Percentiles rank a stretch among this genome's conserved stretches.
These are phyloP conservation scores for Heliconius aoede DNA, from an alignment of 2,888 invertebrate genomes.

Conservation along the genomic window DNA sequence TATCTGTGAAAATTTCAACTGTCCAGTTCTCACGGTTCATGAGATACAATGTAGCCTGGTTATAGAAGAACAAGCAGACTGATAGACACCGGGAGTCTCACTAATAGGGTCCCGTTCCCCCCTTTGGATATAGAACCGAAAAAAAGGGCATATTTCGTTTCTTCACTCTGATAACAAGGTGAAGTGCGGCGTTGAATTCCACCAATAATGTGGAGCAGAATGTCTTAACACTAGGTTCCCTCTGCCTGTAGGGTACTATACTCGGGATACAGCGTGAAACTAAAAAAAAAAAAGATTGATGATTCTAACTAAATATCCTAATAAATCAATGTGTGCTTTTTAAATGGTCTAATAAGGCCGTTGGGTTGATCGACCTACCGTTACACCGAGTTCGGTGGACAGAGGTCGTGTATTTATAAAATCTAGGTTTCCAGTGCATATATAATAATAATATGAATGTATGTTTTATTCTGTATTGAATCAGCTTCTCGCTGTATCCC, in stretches of 20 bases:
- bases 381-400: slow-evolving; percentile 35
- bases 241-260: neutral
- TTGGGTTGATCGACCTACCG: slow-evolving; percentile 40
- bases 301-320: neutral
- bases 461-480: too few relatives aligned
- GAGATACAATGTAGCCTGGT: too few relatives aligned
- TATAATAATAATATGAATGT: slow-evolving; percentile 16
- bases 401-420: slow-evolving; percentile 38
- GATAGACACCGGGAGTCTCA: too few relatives aligned
- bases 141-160: too few relatives aligned
- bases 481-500: too few relatives aligned
- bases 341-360: slow-evolving; percentile 35
- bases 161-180: too few relatives aligned
- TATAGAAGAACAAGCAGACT: too few relatives aligned
- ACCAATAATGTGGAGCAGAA: neutral
- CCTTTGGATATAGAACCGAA: too few relatives aligned
- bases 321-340: slow-evolving; percentile 22
- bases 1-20: too few relatives aligned
- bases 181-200: too few relatives aligned
- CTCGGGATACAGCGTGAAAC: neutral
- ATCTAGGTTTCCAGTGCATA: neutral
- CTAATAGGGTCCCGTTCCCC: too few relatives aligned
- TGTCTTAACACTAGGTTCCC: neutral
- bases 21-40: too few relatives aligned
- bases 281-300: neutral